A percentile compares a stretch with the other conserved stretches of the same genome.
phyloP scores from a whole-genome alignment of 2,888 invertebrate species.

The Pristionchus maxplancki region DNA sequence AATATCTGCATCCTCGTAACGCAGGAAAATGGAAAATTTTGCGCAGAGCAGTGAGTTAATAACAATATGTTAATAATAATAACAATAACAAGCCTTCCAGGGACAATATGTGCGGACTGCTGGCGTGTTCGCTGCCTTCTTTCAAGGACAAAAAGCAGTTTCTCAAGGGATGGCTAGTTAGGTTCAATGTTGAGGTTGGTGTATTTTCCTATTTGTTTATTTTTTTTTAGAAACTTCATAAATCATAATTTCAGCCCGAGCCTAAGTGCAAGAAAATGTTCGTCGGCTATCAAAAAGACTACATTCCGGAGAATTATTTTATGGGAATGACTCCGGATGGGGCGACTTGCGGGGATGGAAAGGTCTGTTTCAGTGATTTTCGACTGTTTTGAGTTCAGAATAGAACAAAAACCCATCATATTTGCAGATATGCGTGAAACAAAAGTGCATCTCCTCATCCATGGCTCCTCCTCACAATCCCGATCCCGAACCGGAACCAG shows the following conservation, averaged over 20 bases:
- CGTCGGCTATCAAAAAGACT: neutral
- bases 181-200: too few species aligned
- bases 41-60: too few species aligned
- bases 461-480: neutral
- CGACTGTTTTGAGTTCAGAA: neutral
- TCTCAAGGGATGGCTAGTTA: too few species aligned
- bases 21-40: too few species aligned
- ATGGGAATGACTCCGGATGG: neutral
- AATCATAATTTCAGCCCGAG: neutral
- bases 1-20: neutral
- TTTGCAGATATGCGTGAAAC: neutral
- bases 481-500: neutral
- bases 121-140: too few species aligned
- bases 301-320: neutral
- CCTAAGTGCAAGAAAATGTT: neutral
- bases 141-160: too few species aligned
- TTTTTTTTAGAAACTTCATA: too few species aligned
- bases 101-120: too few species aligned
- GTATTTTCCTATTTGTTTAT: too few species aligned
- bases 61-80: too few species aligned
- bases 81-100: too few species aligned
- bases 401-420: too few species aligned
- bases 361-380: neutral
- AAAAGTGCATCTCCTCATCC: neutral
- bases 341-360: neutral